Percentiles rank a stretch among this genome's conserved stretches.
Evolutionary conservation across 2,888 invertebrate species (phyloP).

Genomic region (Athrips mouffetella): DNA sequence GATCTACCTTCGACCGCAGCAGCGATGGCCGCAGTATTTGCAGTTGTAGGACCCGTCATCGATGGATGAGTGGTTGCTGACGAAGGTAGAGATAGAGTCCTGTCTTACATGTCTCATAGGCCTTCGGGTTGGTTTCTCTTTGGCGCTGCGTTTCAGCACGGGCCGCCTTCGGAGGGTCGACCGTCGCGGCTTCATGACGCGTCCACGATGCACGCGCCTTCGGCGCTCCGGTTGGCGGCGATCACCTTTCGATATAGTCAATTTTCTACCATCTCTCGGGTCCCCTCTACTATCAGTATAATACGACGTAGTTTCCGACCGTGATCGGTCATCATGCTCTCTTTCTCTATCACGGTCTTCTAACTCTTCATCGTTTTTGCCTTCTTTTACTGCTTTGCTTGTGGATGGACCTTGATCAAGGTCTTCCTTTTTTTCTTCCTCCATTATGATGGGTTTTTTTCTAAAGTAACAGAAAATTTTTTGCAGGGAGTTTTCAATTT

Average conservation of each 20-base stretch:
- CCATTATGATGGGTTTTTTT: constrained; percentile 43
- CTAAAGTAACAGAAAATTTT: constrained; percentile 49
- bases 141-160: too few species aligned
- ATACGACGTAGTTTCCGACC: neutral
- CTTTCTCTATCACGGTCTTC: neutral
- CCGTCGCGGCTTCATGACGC: constrained; percentile 38
- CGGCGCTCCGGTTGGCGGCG: neutral
- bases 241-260: too few species aligned
- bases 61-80: constrained; percentile 36
- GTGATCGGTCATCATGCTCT: constrained; percentile 25
- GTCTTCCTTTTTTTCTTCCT: constrained; percentile 38
- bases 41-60: constrained; percentile 30
- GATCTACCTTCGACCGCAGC: constrained; percentile 56
- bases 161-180: too few species aligned
- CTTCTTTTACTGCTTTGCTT: constrained; percentile 39
- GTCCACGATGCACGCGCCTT: constrained; percentile 24
- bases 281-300: neutral
- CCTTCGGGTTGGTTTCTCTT: neutral
- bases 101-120: neutral
- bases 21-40: constrained; percentile 48
- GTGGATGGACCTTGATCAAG: constrained; percentile 34
- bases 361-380: constrained; percentile 11
- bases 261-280: neutral
- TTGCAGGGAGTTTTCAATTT: neutral
- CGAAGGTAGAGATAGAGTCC: constrained; percentile 37